These are phyloP conservation scores for Meleagris gallopavo DNA, from an alignment of 2,113 vertebrate species.

Conservation along the genomic window DNA sequence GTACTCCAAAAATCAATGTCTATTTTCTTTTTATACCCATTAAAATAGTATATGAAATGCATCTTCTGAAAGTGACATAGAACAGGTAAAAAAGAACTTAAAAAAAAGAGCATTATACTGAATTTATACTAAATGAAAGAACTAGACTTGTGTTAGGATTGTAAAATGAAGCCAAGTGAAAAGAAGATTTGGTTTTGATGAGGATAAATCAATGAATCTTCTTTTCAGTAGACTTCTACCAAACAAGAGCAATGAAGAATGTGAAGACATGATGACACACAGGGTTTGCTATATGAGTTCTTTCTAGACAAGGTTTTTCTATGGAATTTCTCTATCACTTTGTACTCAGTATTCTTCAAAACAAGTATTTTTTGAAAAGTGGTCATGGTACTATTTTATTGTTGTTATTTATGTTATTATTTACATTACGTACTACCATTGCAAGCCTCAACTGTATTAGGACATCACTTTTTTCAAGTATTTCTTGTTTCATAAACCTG, in stretches of 20 bases:
- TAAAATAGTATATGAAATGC: not conserved
- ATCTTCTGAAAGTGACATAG: not conserved
- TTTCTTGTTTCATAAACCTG: not conserved
- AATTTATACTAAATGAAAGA: not conserved
- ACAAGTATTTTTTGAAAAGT: not conserved
- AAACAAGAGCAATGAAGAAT: not conserved
- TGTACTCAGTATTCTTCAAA: not conserved
- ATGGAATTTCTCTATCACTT: not conserved
- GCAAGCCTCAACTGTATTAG: not conserved
- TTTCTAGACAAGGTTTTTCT: not conserved
- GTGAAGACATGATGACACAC: not conserved
- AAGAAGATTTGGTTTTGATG: not conserved
- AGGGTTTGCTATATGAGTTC: not conserved
- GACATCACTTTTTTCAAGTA: not conserved
- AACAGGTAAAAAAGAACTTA: not conserved
- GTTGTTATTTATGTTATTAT: not conserved
- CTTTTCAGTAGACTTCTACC: not conserved
- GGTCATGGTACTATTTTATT: not conserved
- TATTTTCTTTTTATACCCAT: slow-evolving; percentile 18
- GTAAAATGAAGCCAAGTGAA: not conserved
- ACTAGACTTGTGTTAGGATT: not conserved
- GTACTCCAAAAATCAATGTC: slow-evolving; percentile 4
- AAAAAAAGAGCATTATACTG: not conserved
- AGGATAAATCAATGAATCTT: not conserved
- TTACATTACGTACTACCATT: not conserved